Base-by-base conservation (phyloP, 2,888 invertebrate genomes). In the Endotricha flammealis region DNA sequence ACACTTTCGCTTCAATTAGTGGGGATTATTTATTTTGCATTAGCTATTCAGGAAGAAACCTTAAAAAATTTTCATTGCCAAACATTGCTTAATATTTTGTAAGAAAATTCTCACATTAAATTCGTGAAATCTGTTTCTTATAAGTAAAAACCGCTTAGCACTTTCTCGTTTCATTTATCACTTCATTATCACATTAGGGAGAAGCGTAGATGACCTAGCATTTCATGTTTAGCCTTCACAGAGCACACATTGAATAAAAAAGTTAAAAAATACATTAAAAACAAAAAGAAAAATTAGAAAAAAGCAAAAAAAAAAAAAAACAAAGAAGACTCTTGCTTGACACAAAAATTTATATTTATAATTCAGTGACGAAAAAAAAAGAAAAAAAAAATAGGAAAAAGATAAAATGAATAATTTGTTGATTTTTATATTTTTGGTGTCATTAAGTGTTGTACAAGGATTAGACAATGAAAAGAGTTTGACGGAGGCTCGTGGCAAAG, bases 401-500 rank as follows among this genome's bases (percentile, higher is more conserved):
- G 8, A 14, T 41, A 53, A 46, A 50, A 53, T 44, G 39, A 41
- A 39, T 35, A 3, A 25, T 12, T 29, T 41, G 37, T 35, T 46
- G 27, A 11, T 52, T 17, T 32, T 56, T 14, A 12, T 48, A 11
- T 30, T 47, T 16, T 36, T 42, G 35, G 40, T 42, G 25, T 32
- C 51, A 32, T 38, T 38, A 23, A 37, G 41, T 24, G 41, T 38
- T 22, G 58, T 46, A 5, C 45, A 51, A 23, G 46, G 50, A 12
- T 33, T 43, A 7, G 58, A 63, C 32, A 42, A 44, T 12, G 47
- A 53, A 35, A 57, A 41, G 14, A 58, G 47, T 27, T 33, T 53
- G 33, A 44, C 53, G 4, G 78, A 81, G 46, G 64, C 69, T 2
- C 63, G 83, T 43, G 83, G 81, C 10, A 80, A 74, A 57, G 76